Percentiles rank a stretch among this genome's conserved stretches.
These are phyloP conservation scores for Lerema accius DNA, from an alignment of 1,140 invertebrate genomes.

Conservation along the genomic window DNA sequence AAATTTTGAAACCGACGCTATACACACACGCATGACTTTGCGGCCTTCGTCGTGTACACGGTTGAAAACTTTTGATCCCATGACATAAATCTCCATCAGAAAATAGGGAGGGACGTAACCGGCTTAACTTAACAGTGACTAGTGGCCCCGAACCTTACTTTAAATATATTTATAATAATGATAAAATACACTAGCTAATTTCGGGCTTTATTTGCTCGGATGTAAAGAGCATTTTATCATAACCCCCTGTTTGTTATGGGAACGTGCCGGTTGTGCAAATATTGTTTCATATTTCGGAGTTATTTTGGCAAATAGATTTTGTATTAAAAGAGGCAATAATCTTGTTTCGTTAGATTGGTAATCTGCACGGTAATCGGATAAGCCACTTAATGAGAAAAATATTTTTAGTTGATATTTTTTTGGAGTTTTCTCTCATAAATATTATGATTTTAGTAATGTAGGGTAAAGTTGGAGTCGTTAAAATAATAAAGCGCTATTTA, in stretches of 20 bases:
- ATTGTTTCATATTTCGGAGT: slow-evolving; percentile 70
- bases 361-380: slow-evolving; percentile 34
- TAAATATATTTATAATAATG: slow-evolving; percentile 77
- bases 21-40: slow-evolving; percentile 12
- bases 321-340: slow-evolving; percentile 63
- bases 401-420: no score
- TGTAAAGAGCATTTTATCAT: slow-evolving; percentile 63
- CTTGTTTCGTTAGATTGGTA: slow-evolving; percentile 51
- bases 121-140: slow-evolving; percentile 76
- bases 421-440: no score
- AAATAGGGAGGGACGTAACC: slow-evolving; percentile 79
- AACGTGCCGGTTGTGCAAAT: slow-evolving; percentile 56
- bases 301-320: slow-evolving; percentile 64
- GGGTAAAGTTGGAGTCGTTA: no score
- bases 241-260: slow-evolving; percentile 52
- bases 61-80: slow-evolving; percentile 79
- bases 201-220: slow-evolving; percentile 64
- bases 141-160: slow-evolving; percentile 44
- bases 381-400: not conserved
- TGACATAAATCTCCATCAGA: slow-evolving; percentile 82
- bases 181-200: slow-evolving; percentile 75
- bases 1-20: slow-evolving; percentile 45
- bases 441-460: no score
- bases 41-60: slow-evolving; percentile 31
- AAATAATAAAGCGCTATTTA: no score